Evolutionary conservation across 2,797 vertebrate genomes (phyloP), one percentile per base, ranked within the genome.

Genomic region (Halcyon smyrnensis): DNA sequence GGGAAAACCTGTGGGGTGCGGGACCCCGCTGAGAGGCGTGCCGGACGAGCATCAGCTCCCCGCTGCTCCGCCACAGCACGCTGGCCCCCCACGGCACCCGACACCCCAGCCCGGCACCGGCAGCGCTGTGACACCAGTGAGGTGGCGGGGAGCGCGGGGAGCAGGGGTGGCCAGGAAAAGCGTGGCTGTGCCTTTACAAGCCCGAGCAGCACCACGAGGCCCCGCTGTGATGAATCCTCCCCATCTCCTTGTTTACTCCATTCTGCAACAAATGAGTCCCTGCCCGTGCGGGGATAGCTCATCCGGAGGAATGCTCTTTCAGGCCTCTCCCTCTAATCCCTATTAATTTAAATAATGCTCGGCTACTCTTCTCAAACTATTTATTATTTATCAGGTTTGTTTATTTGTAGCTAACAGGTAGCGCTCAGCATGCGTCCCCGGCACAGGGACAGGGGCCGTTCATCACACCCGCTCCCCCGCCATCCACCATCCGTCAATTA

Each of bases 341-440:
- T 99, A 99, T 99, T 99, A 99, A 99, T 99, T 99, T 99, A 98
- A 99, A 98, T 98, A 98, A 98, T 96, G 98, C 98, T 96, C 97
- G 98, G 98, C 98, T 98, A 98, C 96, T 97, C 98, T 96, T 97
- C 97, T 98, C 97, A 97, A 98, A 98, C 98, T 98, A 99, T 99
- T 99, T 98, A 99, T 99, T 99, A 99, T 99, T 99, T 99, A 99
- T 98, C 98, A 98, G 98, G 98, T 98, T 98, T 99, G 99, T 99
- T 99, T 99, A 99, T 99, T 99, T 99, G 99, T 99, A 98, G 98
- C 99, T 99, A 99, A 99, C 99, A 99, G 99, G 99, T 99, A 98
- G 98, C 97, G 98, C 98, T 97, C 98, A 98, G 98, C 96, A 95
- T 95, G 98, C 97, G 68, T 92, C 96, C 96, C 90, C 83, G 53